Base-by-base conservation (phyloP, 2,113 vertebrate genomes). In the Hucho hucho region DNA sequence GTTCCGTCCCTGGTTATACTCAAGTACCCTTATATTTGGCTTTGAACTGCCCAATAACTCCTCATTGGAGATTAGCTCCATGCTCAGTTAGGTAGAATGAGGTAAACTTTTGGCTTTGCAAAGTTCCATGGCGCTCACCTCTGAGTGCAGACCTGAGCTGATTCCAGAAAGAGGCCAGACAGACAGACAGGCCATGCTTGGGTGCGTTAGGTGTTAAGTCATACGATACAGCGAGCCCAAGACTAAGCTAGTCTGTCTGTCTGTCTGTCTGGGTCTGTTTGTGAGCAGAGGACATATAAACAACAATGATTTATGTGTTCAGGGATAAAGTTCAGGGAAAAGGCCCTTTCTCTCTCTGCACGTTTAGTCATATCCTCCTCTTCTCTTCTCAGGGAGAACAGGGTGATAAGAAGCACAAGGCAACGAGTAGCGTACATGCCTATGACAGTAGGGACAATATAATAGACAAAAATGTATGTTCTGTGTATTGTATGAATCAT, bases 211-310 rank as follows among this genome's bases (percentile, higher is more conserved):
- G 20, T 18, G 46, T 70, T 26, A 77, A 69, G 70, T 72, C 77
- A 79, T 79, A 78, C 67, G 16, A 24, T 70, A 46, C 22, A 79
- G 74, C 65, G 20, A 76, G 72, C 71, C 81, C 69, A 70, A 47
- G 67, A 22, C 71, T 47, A 72, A 77, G 71, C 65, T 43, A 12
- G 37, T 43, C 37, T 14, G 13, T 79, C 25, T 69, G 76, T 83
- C 76, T 76, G 76, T 79, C 29, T 69, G 76, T 83, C 76, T 76
- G 76, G 80, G 79, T 63, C 59, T 68, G 76, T 79, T 74, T 79
- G 81, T 76, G 14, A 64, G 75, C 77, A 79, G 80, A 79, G 65
- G 67, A 58, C 25, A 65, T 29, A 80, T 77, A 86, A 83, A 84
- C 80, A 76, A 61, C 29, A 75, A 24, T 29, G 64, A 71, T 77